phyloP scores from a whole-genome alignment of 2,113 vertebrate genomes.

The Chamaetylas fuelleborni region DNA sequence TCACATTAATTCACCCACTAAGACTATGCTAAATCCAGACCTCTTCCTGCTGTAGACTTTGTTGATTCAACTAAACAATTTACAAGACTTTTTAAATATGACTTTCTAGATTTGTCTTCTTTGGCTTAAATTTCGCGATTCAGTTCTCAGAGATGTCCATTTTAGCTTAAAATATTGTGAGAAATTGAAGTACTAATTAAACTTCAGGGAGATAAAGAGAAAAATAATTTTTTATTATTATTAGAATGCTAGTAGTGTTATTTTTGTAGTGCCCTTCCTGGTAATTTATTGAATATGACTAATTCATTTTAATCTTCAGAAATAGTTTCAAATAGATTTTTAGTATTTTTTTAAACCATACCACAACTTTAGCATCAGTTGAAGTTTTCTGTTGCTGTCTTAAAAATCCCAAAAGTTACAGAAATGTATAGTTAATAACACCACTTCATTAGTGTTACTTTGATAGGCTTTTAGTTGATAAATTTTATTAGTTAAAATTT shows the following conservation, averaged over 20 bases:
- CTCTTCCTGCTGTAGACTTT: background rate
- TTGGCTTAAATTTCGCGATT: background rate
- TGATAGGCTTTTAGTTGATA: background rate
- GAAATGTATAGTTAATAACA: background rate
- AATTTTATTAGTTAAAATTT: background rate
- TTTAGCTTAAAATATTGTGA: background rate
- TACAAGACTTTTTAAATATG: background rate
- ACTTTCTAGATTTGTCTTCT: background rate
- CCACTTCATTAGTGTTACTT: background rate
- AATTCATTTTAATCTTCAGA: background rate
- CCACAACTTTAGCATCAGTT: background rate
- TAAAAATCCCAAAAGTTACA: background rate
- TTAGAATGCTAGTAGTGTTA: background rate
- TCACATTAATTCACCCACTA: background rate
- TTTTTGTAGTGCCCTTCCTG: background rate
- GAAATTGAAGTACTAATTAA: background rate
- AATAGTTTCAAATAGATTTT: background rate
- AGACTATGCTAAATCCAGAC: background rate
- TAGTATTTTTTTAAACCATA: background rate
- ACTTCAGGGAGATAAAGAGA: background rate
- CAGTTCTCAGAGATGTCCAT: background rate
- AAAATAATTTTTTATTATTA: background rate
- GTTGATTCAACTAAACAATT: background rate
- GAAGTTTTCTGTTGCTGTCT: background rate
- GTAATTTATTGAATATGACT: background rate